phyloP scores from a whole-genome alignment of 2,797 vertebrate species.

The Morelia viridis region DNA sequence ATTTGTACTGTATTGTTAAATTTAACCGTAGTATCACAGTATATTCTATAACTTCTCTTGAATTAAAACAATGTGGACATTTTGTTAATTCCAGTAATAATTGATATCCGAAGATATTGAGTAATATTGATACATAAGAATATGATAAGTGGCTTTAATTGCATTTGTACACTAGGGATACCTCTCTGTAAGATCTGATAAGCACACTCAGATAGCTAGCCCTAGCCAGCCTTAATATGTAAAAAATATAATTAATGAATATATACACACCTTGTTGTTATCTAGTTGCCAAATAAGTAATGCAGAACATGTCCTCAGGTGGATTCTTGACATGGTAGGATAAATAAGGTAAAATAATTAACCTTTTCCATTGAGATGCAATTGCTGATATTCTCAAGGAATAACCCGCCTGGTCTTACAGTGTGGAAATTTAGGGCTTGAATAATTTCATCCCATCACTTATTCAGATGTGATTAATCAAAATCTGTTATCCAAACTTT shows the following conservation, averaged over 20 bases:
- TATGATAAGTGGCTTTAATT: conserved; percentile 30
- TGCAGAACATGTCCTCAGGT: not conserved
- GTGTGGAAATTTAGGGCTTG: conserved; percentile 19
- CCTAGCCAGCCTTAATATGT: conserved; percentile 70
- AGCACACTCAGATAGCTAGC: conserved; percentile 32
- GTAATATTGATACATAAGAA: conserved; percentile 33
- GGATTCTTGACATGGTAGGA: conserved; percentile 13
- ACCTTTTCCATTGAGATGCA: conserved; percentile 31
- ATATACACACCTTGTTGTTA: not conserved
- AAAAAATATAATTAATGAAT: conserved; percentile 23
- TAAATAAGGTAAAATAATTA: not conserved
- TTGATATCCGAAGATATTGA: conserved; percentile 38
- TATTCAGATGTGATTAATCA: conserved; percentile 43
- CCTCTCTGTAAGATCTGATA: conserved; percentile 45
- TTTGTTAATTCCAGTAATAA: conserved; percentile 37
- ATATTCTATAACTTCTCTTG: conserved; percentile 28
- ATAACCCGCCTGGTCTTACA: conserved; percentile 15
- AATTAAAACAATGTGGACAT: conserved; percentile 46
- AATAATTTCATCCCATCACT: conserved; percentile 2
- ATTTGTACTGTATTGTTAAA: conserved; percentile 37
- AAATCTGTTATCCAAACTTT: conserved; percentile 29
- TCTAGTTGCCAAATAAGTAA: conserved; percentile 25
- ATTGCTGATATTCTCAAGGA: conserved; percentile 20
- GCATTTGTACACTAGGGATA: conserved; percentile 50
- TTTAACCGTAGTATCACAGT: conserved; percentile 39